Conservation (phyloP, 2,888 invertebrate genomes). For the Ferdinandea cuprea region DNA sequence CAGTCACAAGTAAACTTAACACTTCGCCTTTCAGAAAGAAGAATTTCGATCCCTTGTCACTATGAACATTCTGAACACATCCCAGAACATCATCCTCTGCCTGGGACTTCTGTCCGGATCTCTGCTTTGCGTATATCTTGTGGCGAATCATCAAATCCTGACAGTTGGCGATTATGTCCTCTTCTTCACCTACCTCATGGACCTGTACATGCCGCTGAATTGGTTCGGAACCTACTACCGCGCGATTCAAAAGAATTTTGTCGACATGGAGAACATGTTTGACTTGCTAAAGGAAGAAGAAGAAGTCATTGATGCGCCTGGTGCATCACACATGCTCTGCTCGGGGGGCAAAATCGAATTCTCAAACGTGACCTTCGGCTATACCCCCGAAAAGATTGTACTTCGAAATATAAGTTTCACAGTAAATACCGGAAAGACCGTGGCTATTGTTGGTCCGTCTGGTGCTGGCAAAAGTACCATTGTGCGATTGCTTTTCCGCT, state of each 20-base stretch:
- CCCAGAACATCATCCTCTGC: constrained; percentile 96
- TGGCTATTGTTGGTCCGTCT: constrained; percentile 94
- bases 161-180: constrained; percentile 98
- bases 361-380: constrained; percentile 94
- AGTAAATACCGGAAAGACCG: constrained; percentile 92
- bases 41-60: constrained; percentile 95
- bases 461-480: constrained; percentile 98
- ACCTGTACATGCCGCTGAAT: constrained; percentile 97
- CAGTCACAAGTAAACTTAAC: neutral
- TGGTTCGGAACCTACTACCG: constrained; percentile 99
- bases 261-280: constrained; percentile 99
- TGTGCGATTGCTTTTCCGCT: constrained; percentile 96
- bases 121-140: constrained; percentile 94
- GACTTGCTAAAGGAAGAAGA: constrained; percentile 94
- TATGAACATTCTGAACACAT: constrained; percentile 93
- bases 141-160: constrained; percentile 87
- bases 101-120: constrained; percentile 93
- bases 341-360: constrained; percentile 92
- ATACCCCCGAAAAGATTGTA: constrained; percentile 90
- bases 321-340: constrained; percentile 87
- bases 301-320: constrained; percentile 93
- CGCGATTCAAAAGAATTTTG: constrained; percentile 97
- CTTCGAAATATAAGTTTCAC: constrained; percentile 90
- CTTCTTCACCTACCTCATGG: constrained; percentile 96
- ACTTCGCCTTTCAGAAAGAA: constrained; percentile 85